Base-by-base conservation (phyloP, 2,888 invertebrate genomes). In the Macrosoma leucophasiata region DNA sequence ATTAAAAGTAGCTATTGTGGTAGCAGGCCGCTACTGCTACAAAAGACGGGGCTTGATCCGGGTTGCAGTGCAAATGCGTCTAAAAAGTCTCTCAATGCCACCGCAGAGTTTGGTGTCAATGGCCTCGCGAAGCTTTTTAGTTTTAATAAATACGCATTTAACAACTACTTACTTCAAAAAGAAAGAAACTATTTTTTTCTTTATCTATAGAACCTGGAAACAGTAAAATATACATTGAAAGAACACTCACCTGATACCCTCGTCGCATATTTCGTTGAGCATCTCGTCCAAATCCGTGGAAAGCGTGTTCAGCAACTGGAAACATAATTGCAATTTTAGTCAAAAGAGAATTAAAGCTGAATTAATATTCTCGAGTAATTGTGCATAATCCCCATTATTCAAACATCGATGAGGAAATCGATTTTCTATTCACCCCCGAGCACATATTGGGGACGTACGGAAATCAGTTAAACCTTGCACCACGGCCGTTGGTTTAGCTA, bases 261-360 rank as follows among this genome's bases (percentile, higher is more conserved):
- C 88, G 50, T 92, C 90, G 62, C 93, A 92, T 40, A 95, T 85
- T 70, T 94, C 94, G 56, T 89, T 91, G 58, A 95, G 87, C 92
- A 94, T 93, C 55, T 91, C 90, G 78, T 95, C 94, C 82, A 95
- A 85, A 82, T 94, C 94, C 58, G 89, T 90, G 42, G 94, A 94
- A 59, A 95, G 79, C 36, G 91, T 90, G 77, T 90, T 93, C 72
- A 93, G 88, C 72, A 93, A 84, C 93, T 93, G 88, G 22, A 88
- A 89, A 58, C 39, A 62, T 23, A 41, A 7, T 2, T 21, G 12
- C 22, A 18, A 28, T 24, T 7, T 17, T 26, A 22, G 10, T 24
- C 14, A 12, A 13, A 24, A 22, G 36, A 26, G 27, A 31, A 29
- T 29, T 32, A 48, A 55, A 49, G 51, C 47, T 48, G 50, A 53